Percentiles rank a stretch among this genome's conserved stretches.
Evolutionary conservation across 1,140 invertebrate species (phyloP).

Genomic region (Tetramorium parvispinum): DNA sequence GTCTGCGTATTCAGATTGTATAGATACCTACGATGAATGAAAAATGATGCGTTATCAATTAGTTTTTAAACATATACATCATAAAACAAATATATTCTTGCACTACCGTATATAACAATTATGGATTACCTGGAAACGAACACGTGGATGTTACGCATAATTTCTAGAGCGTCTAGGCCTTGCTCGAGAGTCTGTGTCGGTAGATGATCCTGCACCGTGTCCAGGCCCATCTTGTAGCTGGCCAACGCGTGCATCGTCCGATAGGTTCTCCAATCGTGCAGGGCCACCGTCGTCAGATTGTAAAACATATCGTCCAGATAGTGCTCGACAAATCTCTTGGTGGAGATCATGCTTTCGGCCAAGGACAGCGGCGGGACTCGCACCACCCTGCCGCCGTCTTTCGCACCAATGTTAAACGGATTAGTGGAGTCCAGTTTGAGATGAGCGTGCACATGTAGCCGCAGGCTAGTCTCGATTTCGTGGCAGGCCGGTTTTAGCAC

Average conservation of each 20-base stretch:
- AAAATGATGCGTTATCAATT: background rate
- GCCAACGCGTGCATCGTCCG: slow-evolving; percentile 98
- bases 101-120: background rate
- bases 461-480: slow-evolving; percentile 95
- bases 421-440: slow-evolving; percentile 93
- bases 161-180: slow-evolving; percentile 98
- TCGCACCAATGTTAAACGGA: slow-evolving; percentile 88
- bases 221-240: slow-evolving; percentile 92
- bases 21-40: slow-evolving; percentile 86
- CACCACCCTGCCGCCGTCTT: slow-evolving; percentile 79
- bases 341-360: slow-evolving; percentile 75
- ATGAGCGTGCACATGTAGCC: slow-evolving; percentile 96
- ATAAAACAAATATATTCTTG: background rate
- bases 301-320: slow-evolving; percentile 98
- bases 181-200: slow-evolving; percentile 98
- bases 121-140: slow-evolving; percentile 92
- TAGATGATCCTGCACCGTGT: slow-evolving; percentile 95
- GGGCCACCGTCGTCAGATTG: slow-evolving; percentile 98
- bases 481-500: slow-evolving; percentile 92
- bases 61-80: slow-evolving; percentile 8
- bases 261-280: slow-evolving; percentile 99
- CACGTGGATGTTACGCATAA: slow-evolving; percentile 98
- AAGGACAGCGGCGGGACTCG: slow-evolving; percentile 75
- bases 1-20: slow-evolving; percentile 99
- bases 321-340: slow-evolving; percentile 90